Evolutionary conservation across 1,140 invertebrate genomes (phyloP), one percentile per base, ranked within the genome.

Genomic region (Solen grandis): DNA sequence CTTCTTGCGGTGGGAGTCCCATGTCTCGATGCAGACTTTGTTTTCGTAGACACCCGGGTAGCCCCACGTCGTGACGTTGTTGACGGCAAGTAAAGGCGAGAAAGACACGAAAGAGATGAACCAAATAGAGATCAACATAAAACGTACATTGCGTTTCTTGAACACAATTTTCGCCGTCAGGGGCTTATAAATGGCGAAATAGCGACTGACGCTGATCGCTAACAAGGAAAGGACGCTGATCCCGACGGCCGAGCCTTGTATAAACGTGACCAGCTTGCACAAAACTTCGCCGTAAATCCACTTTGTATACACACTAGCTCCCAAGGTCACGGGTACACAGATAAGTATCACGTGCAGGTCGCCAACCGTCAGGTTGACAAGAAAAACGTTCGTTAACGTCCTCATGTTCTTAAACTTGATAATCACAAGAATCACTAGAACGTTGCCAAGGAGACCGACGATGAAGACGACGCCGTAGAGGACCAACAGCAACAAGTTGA

Each of bases 381-480:
- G 96, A 94, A 95, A 97, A 92, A 96, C 97, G 90, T 98, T 98
- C 14, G 97, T 97, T 0, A 97, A 95, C 90, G 96, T 98, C 75
- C 88, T 63, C 10, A 97, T 92, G 88, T 97, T 96, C 0, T 96
- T 96, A 1, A 96, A 86, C 0, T 96, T 95, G 84, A 97, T 88
- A 27, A 94, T 96, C 27, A 96, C 92, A 74, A 97, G 96, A 69
- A 97, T 96, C 19, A 98, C 93, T 0, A 96, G 96, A 0, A 96
- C 96, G 91, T 98, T 98, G 27, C 97, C 97, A 0, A 96, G 91
- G 0, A 97, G 94, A 0, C 97, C 97, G 8, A 97, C 95, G 31
- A 97, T 92, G 84, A 97, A 96, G 0, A 96, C 94, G 2, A 95
- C 69, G 8, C 92, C 90, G 86, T 96, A 95, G 14, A 73, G 92